Conservation (phyloP, 2,797 vertebrate genomes). For the Luscinia luscinia region DNA sequence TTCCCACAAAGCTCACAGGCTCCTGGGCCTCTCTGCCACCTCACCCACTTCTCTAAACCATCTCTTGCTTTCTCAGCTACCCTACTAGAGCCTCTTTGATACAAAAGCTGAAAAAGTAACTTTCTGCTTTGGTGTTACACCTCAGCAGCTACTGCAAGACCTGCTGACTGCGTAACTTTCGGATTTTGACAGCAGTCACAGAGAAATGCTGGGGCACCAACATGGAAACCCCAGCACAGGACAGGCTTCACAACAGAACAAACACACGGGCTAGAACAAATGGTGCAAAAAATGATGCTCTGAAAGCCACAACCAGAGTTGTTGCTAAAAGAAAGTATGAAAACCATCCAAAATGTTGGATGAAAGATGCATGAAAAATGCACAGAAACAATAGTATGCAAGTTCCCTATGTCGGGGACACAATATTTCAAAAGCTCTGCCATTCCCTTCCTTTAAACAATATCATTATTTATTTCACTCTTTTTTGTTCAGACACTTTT, state of each 20-base stretch:
- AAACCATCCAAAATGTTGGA: background rate
- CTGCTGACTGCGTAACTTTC: background rate
- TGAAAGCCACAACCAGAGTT: background rate
- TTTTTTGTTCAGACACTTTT: background rate
- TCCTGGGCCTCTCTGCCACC: background rate
- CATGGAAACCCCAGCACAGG: fast-evolving
- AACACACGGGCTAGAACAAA: background rate
- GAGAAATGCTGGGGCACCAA: background rate
- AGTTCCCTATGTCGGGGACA: background rate
- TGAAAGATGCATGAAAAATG: background rate
- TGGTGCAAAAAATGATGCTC: background rate
- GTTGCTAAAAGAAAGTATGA: background rate
- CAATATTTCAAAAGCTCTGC: background rate
- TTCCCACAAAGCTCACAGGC: background rate
- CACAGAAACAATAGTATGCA: background rate
- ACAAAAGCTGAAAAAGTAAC: background rate
- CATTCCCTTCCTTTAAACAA: background rate
- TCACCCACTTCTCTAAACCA: background rate
- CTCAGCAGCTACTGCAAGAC: background rate
- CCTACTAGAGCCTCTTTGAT: background rate
- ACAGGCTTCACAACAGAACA: background rate
- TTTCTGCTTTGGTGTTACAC: background rate
- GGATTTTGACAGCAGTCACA: background rate
- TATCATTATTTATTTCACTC: background rate
- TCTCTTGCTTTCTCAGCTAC: background rate